phyloP scores from a whole-genome alignment of 2,113 vertebrate species.

The Anarrhichthys ocellatus region DNA sequence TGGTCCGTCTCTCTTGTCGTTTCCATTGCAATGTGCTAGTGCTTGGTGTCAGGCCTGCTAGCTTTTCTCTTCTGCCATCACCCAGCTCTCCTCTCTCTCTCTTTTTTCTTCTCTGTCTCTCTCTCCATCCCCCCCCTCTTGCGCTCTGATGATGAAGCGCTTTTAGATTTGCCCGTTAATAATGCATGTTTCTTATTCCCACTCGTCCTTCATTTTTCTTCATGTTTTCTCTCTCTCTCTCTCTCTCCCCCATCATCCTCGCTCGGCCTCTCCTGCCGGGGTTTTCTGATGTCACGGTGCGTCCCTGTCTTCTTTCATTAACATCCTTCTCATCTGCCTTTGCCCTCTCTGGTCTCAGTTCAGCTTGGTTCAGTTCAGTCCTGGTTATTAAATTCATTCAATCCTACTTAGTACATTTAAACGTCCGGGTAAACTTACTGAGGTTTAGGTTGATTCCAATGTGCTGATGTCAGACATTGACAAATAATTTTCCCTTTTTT shows the following conservation, averaged over 20 bases:
- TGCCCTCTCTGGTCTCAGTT: slow-evolving; percentile 32
- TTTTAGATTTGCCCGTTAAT: slow-evolving; percentile 75
- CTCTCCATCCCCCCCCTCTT: not conserved
- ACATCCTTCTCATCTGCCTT: slow-evolving; percentile 22
- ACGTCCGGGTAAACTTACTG: not conserved
- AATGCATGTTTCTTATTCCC: slow-evolving; percentile 68
- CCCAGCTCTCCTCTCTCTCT: slow-evolving; percentile 5
- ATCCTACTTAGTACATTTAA: not conserved
- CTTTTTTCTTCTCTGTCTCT: not conserved
- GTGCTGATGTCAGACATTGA: slow-evolving; percentile 2
- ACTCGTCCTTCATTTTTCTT: slow-evolving; percentile 49
- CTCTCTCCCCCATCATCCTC: slow-evolving; percentile 16
- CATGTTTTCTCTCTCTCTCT: slow-evolving; percentile 10
- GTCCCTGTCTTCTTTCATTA: slow-evolving; percentile 58
- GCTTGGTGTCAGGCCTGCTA: slow-evolving; percentile 51
- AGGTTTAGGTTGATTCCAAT: slow-evolving; percentile 8
- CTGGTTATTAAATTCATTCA: slow-evolving; percentile 2
- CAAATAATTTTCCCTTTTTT: not conserved
- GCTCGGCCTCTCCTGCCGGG: slow-evolving; percentile 20
- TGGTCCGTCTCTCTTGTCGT: slow-evolving; percentile 14
- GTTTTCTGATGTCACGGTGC: slow-evolving; percentile 38
- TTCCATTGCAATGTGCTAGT: slow-evolving; percentile 50
- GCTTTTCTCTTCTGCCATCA: slow-evolving; percentile 19
- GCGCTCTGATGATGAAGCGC: slow-evolving; percentile 69
- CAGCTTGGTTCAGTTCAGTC: slow-evolving; percentile 6